Base-by-base conservation (phyloP, 2,797 vertebrate species). In the Sternarchorhynchus goeldii region DNA sequence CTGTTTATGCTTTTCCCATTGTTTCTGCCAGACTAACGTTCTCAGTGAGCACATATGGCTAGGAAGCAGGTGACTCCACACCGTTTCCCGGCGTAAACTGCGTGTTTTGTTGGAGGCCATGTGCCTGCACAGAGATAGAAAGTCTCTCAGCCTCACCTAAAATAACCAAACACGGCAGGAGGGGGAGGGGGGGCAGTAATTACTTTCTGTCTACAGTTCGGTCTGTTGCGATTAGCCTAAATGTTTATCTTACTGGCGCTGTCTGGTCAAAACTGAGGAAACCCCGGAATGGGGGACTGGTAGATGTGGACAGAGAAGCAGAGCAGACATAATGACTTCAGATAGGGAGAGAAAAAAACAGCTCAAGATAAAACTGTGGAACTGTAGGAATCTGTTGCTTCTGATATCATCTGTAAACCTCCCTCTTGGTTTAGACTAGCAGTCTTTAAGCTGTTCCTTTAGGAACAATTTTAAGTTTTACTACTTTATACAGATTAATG, bases 201-300 rank as follows among this genome's bases (percentile, higher is more conserved):
- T 60, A 74, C 18, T 39, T 56, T 62, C 45, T 64, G 57, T 76
- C 41, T 58, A 72, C 50, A 34, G 41, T 67, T 55, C n/a, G 21
- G 67, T 63, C 73, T 29, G 5, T 18, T 55, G 71, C 58, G 65
- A 63, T 81, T 57, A 63, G 57, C 39, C 55, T 41, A 75, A 75
- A 67, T 65, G 18, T 50, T 12, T 3, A 14, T 68, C 36, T 76
- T 18, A 8, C 1, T 50, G 21, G 8, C 6, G 39, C 7, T 4
- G n/a, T 53, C 6, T 73, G 68, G 29, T 78, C 50, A 20, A 55
- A 70, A 55, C 31, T 16, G 53, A 56, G 57, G 36, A 55, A 64
- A n/a, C 25, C 17, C 57, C 64, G 50, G 17, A 66, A 16, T 60
- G 31, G 64, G 53, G 20, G 39, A 74, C 39, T 36, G 57, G 21